phyloP scores from a whole-genome alignment of 2,113 vertebrate species.

The Xiphias gladius region DNA sequence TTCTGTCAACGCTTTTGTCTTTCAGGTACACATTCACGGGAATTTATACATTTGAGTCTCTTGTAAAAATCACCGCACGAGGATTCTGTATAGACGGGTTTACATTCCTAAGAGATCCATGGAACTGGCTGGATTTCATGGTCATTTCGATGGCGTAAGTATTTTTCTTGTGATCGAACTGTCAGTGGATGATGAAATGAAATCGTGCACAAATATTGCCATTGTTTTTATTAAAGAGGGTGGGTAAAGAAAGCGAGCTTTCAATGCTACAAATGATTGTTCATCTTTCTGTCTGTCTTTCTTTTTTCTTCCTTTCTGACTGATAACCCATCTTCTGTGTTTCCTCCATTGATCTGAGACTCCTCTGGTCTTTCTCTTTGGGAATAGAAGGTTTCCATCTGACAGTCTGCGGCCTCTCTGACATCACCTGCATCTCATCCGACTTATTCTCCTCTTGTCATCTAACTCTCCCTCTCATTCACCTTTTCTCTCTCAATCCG shows the following conservation, averaged over 20 bases:
- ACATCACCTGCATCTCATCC: constrained; percentile 39
- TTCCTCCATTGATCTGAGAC: constrained; percentile 58
- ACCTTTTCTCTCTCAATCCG: constrained; percentile 44
- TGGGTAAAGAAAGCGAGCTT: constrained; percentile 20
- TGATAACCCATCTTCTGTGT: constrained; percentile 63
- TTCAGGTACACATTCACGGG: constrained; percentile 98
- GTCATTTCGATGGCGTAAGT: constrained; percentile 99
- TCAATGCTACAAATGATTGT: constrained; percentile 3
- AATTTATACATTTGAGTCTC: constrained; percentile 98
- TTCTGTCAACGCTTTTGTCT: constrained; percentile 61
- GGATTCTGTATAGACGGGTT: constrained; percentile 99
- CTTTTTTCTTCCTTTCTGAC: constrained; percentile 41
- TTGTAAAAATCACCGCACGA: constrained; percentile 97
- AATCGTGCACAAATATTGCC: not conserved
- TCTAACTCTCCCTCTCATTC: constrained; percentile 38
- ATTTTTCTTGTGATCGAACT: constrained; percentile 24
- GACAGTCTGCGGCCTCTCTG: constrained; percentile 40
- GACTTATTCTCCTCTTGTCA: constrained; percentile 34
- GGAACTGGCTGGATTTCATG: constrained; percentile 99
- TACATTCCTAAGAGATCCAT: constrained; percentile 96
- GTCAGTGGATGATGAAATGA: not conserved
- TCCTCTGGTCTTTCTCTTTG: constrained; percentile 62
- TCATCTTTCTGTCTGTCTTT: constrained; percentile 43
- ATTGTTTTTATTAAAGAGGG: constrained; percentile 7
- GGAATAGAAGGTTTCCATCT: constrained; percentile 60